Percentiles rank a stretch among this genome's conserved stretches.
These are phyloP conservation scores for Meganola albula DNA, from an alignment of 2,888 invertebrate species.

Conservation along the genomic window DNA sequence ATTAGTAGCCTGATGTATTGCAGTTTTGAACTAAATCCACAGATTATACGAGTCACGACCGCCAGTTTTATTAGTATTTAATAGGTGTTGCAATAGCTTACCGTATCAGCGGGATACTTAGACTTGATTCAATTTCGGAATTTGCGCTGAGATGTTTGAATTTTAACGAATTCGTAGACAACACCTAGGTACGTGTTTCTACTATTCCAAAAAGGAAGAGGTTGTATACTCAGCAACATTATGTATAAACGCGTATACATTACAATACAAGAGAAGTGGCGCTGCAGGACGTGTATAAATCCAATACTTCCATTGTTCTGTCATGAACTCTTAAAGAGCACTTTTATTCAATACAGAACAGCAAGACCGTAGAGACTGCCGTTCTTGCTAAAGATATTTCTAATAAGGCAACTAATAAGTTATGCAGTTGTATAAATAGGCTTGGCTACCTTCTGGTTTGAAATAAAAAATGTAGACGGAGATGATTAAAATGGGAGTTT, in stretches of 20 bases:
- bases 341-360: conserved; percentile 42
- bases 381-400: conserved; percentile 17
- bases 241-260: conserved; percentile 24
- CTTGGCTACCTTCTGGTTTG: conserved; percentile 18
- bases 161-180: conserved; percentile 17
- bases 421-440: conserved; percentile 19
- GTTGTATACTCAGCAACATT: conserved; percentile 11
- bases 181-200: conserved; percentile 24
- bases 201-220: conserved; percentile 14
- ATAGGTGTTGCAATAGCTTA: conserved; percentile 19
- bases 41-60: conserved; percentile 28
- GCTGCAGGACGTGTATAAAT: conserved; percentile 59
- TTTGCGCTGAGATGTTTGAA: conserved; percentile 15
- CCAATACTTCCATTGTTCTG: conserved; percentile 59
- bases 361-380: conserved; percentile 31
- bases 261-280: conserved; percentile 38
- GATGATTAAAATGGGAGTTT: conserved; percentile 19
- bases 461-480: conserved; percentile 15
- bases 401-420: conserved; percentile 19
- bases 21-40: conserved; percentile 33
- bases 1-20: conserved; percentile 39
- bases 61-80: conserved; percentile 23
- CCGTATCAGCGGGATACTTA: conserved; percentile 9
- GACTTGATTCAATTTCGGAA: conserved; percentile 5
- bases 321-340: conserved; percentile 47